Evolutionary conservation across 1,140 invertebrate genomes (phyloP).

Genomic region (Drosophila prosaltans): DNA sequence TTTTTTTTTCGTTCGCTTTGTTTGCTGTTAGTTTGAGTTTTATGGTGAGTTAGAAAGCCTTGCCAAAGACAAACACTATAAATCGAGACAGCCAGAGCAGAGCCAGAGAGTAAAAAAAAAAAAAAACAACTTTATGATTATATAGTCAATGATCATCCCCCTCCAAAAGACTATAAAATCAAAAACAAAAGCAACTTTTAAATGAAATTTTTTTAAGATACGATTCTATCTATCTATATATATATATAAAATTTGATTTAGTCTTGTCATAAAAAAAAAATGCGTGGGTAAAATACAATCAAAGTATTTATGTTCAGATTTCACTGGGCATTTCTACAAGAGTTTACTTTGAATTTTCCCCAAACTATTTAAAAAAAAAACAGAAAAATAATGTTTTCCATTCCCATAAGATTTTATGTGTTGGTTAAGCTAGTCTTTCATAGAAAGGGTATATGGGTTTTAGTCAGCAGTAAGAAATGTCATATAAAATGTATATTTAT

Average conservation of each 20-base stretch:
- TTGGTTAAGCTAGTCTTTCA: no score
- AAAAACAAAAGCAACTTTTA: background rate
- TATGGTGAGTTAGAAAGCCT: conserved; percentile 45
- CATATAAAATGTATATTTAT: no score
- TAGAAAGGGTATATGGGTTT: background rate
- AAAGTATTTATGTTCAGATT: background rate
- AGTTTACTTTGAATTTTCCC: background rate
- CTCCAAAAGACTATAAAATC: background rate
- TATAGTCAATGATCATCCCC: conserved; percentile 3
- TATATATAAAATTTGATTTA: background rate
- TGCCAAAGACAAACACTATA: conserved; percentile 1
- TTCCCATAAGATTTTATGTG: background rate
- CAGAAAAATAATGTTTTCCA: background rate
- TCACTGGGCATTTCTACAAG: background rate
- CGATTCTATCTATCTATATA: background rate
- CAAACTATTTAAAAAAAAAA: background rate
- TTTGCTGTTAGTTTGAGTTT: conserved; percentile 23
- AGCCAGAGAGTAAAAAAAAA: background rate
- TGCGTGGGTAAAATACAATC: background rate
- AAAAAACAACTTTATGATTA: conserved; percentile 35
- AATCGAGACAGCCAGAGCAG: background rate
- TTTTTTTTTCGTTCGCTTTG: conserved; percentile 6
- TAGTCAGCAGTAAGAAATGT: no score
- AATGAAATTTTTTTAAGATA: background rate
- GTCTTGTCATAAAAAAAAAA: background rate